Evolutionary conservation across 2,113 vertebrate genomes (phyloP).

Genomic region (Malaclemys terrapin): DNA sequence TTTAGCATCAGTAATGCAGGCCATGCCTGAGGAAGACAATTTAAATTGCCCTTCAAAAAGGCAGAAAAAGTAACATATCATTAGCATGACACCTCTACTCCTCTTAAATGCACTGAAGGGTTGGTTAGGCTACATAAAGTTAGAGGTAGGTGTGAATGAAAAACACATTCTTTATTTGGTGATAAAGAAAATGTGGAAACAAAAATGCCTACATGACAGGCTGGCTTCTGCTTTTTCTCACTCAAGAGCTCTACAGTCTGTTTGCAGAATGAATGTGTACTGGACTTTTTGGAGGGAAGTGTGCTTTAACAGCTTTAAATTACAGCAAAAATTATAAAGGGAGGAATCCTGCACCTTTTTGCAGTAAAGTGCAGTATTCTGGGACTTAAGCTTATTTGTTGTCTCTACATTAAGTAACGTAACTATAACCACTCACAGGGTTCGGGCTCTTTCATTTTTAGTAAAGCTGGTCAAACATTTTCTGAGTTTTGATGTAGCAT

Average conservation of each 20-base stretch:
- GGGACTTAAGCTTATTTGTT: rapidly evolving
- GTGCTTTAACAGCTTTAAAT: background rate
- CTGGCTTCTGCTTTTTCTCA: slow-evolving; percentile 46
- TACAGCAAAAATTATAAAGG: background rate
- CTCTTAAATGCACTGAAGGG: slow-evolving; percentile 33
- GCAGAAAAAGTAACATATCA: slow-evolving; percentile 66
- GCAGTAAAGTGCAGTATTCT: background rate
- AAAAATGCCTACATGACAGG: slow-evolving; percentile 50
- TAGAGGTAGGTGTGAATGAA: slow-evolving; percentile 61
- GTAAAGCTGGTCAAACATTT: background rate
- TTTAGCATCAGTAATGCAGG: slow-evolving; percentile 67
- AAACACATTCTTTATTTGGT: slow-evolving; percentile 1
- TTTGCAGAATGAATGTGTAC: background rate
- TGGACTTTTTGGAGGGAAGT: background rate
- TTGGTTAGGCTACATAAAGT: slow-evolving; percentile 24
- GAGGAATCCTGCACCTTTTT: background rate
- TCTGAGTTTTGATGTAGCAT: background rate
- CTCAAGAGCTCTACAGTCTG: background rate
- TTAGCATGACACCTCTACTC: slow-evolving; percentile 65
- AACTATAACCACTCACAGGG: background rate
- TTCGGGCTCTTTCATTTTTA: background rate
- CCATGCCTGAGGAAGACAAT: slow-evolving; percentile 58
- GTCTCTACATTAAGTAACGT: background rate
- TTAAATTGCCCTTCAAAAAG: slow-evolving; percentile 73
- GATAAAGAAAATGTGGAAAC: slow-evolving; percentile 55